phyloP scores from a whole-genome alignment of 2,888 invertebrate genomes.

The Cancer borealis region DNA sequence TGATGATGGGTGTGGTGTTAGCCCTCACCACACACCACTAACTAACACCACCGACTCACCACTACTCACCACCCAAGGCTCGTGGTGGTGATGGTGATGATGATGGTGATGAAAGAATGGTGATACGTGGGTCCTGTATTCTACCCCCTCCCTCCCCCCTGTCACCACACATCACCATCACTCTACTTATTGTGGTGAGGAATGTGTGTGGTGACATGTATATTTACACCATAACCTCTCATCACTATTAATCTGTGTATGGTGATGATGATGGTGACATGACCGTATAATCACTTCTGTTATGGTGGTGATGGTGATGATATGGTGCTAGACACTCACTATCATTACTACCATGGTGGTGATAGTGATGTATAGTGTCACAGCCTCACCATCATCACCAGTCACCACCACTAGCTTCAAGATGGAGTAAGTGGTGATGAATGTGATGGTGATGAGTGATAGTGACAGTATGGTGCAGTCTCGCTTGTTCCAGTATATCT shows the following conservation, averaged over 20 bases:
- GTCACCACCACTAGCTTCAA: background rate
- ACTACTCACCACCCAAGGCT: background rate
- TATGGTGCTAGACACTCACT: background rate
- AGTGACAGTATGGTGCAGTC: background rate
- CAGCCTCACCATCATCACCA: background rate
- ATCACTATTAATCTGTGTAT: background rate
- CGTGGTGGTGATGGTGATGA: background rate
- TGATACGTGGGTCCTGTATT: background rate
- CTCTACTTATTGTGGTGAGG: background rate
- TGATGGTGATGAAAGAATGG: background rate
- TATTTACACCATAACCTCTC: background rate
- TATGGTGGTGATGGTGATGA: background rate
- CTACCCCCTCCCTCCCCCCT: background rate
- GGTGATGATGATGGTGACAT: background rate
- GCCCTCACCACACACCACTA: constrained; percentile 8
- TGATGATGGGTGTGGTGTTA: background rate
- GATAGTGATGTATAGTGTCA: background rate
- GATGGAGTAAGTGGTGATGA: background rate
- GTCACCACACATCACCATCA: background rate
- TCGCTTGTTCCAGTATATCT: background rate
- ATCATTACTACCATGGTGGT: background rate
- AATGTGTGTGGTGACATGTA: background rate
- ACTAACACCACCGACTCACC: background rate
- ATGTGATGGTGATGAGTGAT: background rate
- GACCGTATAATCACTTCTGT: background rate